phyloP scores from a whole-genome alignment of 2,113 vertebrate species.

The Halichoerus grypus region DNA sequence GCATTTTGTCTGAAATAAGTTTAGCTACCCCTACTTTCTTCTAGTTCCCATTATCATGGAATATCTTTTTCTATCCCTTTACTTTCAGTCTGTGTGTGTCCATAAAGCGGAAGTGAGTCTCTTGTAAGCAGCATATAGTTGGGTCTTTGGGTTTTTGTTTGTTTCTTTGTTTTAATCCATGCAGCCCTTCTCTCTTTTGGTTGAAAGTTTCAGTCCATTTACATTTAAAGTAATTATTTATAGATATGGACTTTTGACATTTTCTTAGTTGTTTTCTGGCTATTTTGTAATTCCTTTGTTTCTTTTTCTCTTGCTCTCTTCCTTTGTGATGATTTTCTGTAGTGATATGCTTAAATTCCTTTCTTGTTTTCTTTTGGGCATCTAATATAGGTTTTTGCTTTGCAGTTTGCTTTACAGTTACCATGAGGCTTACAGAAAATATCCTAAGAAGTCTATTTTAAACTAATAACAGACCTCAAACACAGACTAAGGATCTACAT shows the following conservation, averaged over 20 bases:
- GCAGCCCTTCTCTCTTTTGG: not conserved
- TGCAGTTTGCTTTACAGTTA: not conserved
- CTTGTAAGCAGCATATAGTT: not conserved
- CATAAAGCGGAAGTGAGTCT: not conserved
- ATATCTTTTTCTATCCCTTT: not conserved
- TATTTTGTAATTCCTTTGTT: not conserved
- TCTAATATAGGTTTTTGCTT: not conserved
- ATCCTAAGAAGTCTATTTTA: not conserved
- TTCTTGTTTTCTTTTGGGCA: not conserved
- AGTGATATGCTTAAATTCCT: not conserved
- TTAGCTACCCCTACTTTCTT: not conserved
- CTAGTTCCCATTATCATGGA: not conserved
- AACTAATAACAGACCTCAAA: not conserved
- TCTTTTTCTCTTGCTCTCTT: not conserved
- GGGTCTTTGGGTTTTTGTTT: not conserved
- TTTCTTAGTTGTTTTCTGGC: not conserved
- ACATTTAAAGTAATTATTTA: not conserved
- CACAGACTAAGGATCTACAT: not conserved
- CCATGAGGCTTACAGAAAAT: not conserved
- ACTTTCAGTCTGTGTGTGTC: not conserved
- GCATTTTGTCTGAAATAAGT: not conserved
- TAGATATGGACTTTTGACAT: not conserved
- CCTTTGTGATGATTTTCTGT: not conserved
- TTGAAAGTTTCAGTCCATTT: not conserved
- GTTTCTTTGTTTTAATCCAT: not conserved